Evolutionary conservation across 1,140 invertebrate genomes (phyloP).

Genomic region (Drosophila cardini): DNA sequence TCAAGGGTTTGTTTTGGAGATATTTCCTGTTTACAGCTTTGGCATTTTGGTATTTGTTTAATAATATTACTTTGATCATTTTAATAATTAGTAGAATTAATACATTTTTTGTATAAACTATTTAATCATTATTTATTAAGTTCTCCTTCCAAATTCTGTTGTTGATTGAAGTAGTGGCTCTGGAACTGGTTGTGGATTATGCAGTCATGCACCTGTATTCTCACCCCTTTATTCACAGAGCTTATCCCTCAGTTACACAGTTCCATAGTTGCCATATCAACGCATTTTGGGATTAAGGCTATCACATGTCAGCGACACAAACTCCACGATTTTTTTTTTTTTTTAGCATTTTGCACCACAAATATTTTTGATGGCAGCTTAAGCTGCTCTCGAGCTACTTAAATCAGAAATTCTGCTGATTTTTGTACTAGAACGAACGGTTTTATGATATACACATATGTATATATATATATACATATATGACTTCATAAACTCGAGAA

Average conservation of each 20-base stretch:
- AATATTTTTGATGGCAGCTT: slow-evolving; percentile 20
- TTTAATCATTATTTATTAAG: not conserved
- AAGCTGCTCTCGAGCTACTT: slow-evolving; percentile 40
- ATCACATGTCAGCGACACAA: slow-evolving; percentile 73
- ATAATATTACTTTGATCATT: not conserved
- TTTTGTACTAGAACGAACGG: not conserved
- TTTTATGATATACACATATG: no score
- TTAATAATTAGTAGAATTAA: not conserved
- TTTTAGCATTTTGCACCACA: slow-evolving; percentile 37
- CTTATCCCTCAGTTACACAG: not conserved
- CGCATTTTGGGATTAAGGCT: slow-evolving; percentile 70
- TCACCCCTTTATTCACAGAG: not conserved
- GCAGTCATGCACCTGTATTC: slow-evolving; percentile 57
- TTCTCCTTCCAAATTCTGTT: not conserved
- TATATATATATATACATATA: no score
- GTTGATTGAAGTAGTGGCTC: slow-evolving; percentile 6
- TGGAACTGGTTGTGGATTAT: slow-evolving; percentile 57
- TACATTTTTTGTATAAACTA: not conserved
- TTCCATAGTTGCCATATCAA: slow-evolving; percentile 69
- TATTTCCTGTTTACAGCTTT: not conserved
- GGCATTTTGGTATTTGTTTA: not conserved
- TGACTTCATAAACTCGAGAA: no score
- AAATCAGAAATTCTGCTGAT: slow-evolving; percentile 58
- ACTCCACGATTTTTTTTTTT: slow-evolving; percentile 50
- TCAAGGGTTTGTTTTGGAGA: slow-evolving; percentile 3